Evolutionary conservation across 2,113 vertebrate species (phyloP), one percentile per base, ranked within the genome.

Genomic region (Polypterus bichir): DNA sequence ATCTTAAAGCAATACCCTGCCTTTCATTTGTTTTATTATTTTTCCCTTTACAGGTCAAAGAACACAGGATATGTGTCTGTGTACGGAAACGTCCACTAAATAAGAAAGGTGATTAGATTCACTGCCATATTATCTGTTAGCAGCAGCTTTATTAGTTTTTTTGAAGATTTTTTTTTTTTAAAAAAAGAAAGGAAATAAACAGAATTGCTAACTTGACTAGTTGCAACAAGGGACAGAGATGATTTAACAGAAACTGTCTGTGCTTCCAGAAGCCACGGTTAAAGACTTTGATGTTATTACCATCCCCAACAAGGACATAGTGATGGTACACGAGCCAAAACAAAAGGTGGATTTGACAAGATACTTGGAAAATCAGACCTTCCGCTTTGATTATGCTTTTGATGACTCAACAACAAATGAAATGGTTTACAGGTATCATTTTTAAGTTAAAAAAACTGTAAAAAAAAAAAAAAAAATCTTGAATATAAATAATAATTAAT

Each of bases 281-380:
- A 97, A 96, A 88, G 95, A 97, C 70, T 78, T 97, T 77, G 94
- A 98, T 66, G 95, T 98, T 70, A 95, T 97, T 83, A 98, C 95
- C 81, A 93, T 98, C 68, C 95, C 95, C 76, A 97, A 92, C 80
- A 98, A 97, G 81, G 95, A 98, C 64, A 93, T 97, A 70, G 95
- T 97, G 59, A 97, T 97, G 93, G 94, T 98, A 62, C 95, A 98
- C 57, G 95, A 98, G 73, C 95, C 95, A 68, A 98, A 98, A 78
- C 95, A 98, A 83, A 98, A 97, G 66, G 95, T 98, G 64, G 95
- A 98, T 80, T 86, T 98, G 81, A 98, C 95, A 58, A 87, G 91
- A 70, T 97, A 90, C 86, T 80, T 98, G 79, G 95, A 98, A 86
- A 98, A 97, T 79, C 95, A 98, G 74, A 98, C 95, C 0, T 98